Evolutionary conservation across 2,797 vertebrate species (phyloP), one percentile per base, ranked within the genome.

Genomic region (Enteromius viviparus): DNA sequence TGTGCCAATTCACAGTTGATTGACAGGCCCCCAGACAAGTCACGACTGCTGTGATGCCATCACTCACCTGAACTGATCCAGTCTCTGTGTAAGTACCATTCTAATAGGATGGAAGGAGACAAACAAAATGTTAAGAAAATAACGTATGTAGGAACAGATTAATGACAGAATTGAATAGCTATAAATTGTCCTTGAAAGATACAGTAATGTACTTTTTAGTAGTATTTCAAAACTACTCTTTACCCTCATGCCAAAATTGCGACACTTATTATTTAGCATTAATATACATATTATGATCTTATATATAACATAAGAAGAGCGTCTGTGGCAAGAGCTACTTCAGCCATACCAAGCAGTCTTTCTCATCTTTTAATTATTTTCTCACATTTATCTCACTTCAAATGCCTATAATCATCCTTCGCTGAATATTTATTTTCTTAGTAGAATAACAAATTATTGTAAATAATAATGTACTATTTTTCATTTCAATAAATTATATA

Each of bases 21-120:
- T 94, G 94, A 95, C 94, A 95, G 90, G 80, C 76, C 88, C 83
- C 87, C 90, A 95, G 95, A 95, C 93, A 93, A 96, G 93, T 89
- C 87, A 88, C 87, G 92, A 93, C 94, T 93, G 89, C 81, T 89
- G 88, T 84, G 84, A 80, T 65, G 82, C 90, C 89, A 89, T 89
- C 87, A 91, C 88, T 91, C 89, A 91, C 90, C 91, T 90, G 85
- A 74, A 26, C 71, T 60, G 47, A 32, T 65, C 58, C 23, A 32
- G 64, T 40, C 70, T 55, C 11, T 55, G 32, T 65, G 49, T 81
- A 81, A 80, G 40, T 58, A 45, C 45, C 64, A 29, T 32, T 37
- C 60, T 72, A 70, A 74, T 62, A 21, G 32, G 11, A 37, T 1
- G 10, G 5, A 23, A 69, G 23, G 10, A 4, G 14, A 62, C 26